phyloP scores from a whole-genome alignment of 2,888 invertebrate species.

The Caenorhabditis wallacei region DNA sequence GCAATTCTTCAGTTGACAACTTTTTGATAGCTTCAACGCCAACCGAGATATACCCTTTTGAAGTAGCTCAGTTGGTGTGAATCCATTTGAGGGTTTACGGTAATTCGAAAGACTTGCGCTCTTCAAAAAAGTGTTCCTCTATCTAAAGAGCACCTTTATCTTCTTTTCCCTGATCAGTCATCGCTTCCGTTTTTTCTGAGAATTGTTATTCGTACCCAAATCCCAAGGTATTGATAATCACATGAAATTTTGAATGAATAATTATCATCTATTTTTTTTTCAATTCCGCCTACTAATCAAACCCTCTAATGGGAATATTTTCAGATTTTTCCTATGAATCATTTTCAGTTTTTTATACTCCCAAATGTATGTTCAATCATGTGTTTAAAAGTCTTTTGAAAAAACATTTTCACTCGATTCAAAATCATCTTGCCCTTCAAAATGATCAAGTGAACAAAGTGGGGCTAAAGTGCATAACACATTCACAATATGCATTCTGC shows the following conservation, averaged over 20 bases:
- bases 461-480: constrained; percentile 31
- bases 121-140: too few species aligned
- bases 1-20: too few species aligned
- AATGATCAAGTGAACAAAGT: constrained; percentile 9
- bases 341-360: neutral
- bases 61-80: too few species aligned
- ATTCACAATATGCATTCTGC: constrained; percentile 14
- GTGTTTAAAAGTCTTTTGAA: constrained; percentile 5
- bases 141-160: too few species aligned
- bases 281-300: neutral
- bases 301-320: constrained; percentile 5
- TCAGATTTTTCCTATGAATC: constrained; percentile 8
- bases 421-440: constrained; percentile 15
- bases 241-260: neutral
- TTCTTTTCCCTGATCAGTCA: neutral
- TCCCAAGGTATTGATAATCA: neutral
- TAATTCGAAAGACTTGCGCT: too few species aligned
- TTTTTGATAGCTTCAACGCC: too few species aligned
- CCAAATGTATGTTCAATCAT: constrained; percentile 11
- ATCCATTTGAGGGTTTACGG: too few species aligned
- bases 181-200: neutral
- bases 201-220: neutral
- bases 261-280: neutral
- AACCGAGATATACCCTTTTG: too few species aligned
- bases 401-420: constrained; percentile 6